These are phyloP conservation scores for Hiodon tergisus DNA, from an alignment of 2,113 vertebrate species.

Conservation along the genomic window DNA sequence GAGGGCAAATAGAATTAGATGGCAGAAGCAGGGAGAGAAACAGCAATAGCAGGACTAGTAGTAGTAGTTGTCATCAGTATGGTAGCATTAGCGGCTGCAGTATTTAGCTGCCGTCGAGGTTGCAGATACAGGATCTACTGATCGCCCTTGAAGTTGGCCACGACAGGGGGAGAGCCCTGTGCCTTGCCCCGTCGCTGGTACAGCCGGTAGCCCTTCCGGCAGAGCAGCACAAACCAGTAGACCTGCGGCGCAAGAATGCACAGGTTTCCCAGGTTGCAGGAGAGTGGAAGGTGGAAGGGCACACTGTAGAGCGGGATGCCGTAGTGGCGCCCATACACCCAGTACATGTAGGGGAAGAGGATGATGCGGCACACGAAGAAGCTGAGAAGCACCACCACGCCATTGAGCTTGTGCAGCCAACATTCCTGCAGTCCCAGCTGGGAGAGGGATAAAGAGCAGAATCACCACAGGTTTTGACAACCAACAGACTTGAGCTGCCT, in stretches of 20 bases:
- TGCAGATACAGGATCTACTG: slow-evolving; percentile 13
- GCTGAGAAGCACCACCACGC: slow-evolving; percentile 77
- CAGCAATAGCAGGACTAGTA: slow-evolving; percentile 35
- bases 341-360: slow-evolving; percentile 96
- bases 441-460: neutral
- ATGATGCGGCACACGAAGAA: slow-evolving; percentile 90
- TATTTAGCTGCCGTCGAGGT: neutral
- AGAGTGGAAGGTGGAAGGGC: slow-evolving; percentile 79
- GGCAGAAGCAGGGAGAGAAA: slow-evolving; percentile 45
- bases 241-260: slow-evolving; percentile 88
- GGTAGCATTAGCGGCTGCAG: slow-evolving; percentile 18
- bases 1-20: slow-evolving; percentile 7
- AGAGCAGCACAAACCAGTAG: slow-evolving; percentile 94
- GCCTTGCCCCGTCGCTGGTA: slow-evolving; percentile 63
- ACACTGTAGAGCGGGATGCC: slow-evolving; percentile 72
- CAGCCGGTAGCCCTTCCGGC: slow-evolving; percentile 77
- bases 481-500: neutral
- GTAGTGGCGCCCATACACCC: slow-evolving; percentile 72
- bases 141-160: slow-evolving; percentile 47
- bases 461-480: neutral
- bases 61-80: slow-evolving; percentile 7
- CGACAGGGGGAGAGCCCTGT: slow-evolving; percentile 18
- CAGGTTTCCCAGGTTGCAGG: slow-evolving; percentile 78
- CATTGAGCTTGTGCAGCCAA: slow-evolving; percentile 85
- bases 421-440: slow-evolving; percentile 85